Evolutionary conservation across 2,888 invertebrate genomes (phyloP).

Genomic region (Keiferia lycopersicella): DNA sequence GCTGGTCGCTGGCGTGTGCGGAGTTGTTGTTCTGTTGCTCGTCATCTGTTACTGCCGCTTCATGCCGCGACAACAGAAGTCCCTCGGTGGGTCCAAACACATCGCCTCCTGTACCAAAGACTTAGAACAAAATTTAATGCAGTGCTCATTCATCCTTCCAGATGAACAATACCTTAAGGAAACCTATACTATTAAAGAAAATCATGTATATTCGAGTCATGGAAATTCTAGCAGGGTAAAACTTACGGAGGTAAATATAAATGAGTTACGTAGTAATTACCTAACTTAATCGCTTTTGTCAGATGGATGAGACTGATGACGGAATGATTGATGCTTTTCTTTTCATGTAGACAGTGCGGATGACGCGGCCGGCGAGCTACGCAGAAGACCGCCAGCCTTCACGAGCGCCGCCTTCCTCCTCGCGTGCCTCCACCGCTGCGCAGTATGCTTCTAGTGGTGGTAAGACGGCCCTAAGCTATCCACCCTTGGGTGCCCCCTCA

Average conservation of each 20-base stretch:
- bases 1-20: conserved; percentile 83
- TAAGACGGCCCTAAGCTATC: too few species aligned
- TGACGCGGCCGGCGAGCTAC: conserved; percentile 67
- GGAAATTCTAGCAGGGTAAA: conserved; percentile 64
- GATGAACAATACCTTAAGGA: conserved; percentile 76
- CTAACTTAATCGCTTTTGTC: too few species aligned
- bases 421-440: conserved; percentile 46
- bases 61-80: conserved; percentile 86
- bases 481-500: too few species aligned
- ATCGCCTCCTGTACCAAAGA: neutral
- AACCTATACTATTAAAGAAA: conserved; percentile 69
- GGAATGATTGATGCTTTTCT: neutral
- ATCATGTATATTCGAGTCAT: conserved; percentile 65
- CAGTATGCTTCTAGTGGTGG: conserved; percentile 84
- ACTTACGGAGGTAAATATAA: conserved; percentile 61
- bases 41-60: conserved; percentile 86
- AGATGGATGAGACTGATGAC: neutral
- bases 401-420: conserved; percentile 45
- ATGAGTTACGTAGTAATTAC: too few species aligned
- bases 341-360: neutral
- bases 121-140: conserved; percentile 12
- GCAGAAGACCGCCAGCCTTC: conserved; percentile 56
- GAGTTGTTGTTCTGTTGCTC: conserved; percentile 83
- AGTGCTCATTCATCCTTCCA: conserved; percentile 41
- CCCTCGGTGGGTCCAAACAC: conserved; percentile 80